Base-by-base conservation (phyloP, 2,797 vertebrate species). In the Ambastaia sidthimunki region DNA sequence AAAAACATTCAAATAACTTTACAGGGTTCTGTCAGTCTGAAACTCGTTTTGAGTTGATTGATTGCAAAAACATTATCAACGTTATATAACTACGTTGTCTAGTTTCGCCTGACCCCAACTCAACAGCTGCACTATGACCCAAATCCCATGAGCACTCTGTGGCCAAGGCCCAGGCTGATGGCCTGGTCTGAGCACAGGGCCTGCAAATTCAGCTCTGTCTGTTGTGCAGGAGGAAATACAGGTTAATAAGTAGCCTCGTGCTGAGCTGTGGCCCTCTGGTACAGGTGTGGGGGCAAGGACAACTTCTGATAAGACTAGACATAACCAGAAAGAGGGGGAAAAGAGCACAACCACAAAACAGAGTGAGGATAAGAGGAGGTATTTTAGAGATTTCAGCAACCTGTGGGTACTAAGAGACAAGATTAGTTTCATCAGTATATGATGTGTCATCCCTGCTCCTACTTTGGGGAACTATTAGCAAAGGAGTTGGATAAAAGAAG, bases 211-310 rank as follows among this genome's bases (percentile, higher is more conserved):
- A 66, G 70, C 47, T 71, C 72, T 67, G 73, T 76, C 62, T 75
- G 69, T 77, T 73, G 84, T 83, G 91, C 92, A 90, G 93, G 93
- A 94, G 93, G 92, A 94, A 94, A 92, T 93, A 82, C 89, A 92
- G 90, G 94, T 94, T 94, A 94, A 94, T 94, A 86, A 90, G 88
- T 93, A 92, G 90, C 88, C 54, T 0, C 63, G 44, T 50, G 78
- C 63, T 77, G 89, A 83, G 80, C 89, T 89, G 90, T 90, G 89
- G 91, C 88, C 86, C 88, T 89, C 90, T 86, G 88, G 90, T 92
- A 87, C 91, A 93, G 92, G 93, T 92, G 90, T 88, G 83, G 76
- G 80, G 89, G 89, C 86, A 89, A 90, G 87, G 87, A 85, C 86
- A 80, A 71, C 18, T 71, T 68, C 76, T 76, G 87, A 88, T 88